Base-by-base conservation (phyloP, 2,113 vertebrate genomes). In the Nibea albiflora region DNA sequence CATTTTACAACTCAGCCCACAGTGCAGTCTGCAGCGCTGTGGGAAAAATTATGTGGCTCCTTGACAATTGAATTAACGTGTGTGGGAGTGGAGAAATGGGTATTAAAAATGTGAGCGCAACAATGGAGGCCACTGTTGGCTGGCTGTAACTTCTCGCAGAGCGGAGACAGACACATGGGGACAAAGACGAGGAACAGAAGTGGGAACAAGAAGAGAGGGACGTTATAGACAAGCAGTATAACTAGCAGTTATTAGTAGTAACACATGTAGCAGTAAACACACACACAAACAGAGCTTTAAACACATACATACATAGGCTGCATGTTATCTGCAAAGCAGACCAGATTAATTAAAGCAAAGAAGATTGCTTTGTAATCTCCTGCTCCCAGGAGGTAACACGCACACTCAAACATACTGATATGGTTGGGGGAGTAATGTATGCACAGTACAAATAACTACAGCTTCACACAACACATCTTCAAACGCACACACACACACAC, bases 61-160 rank as follows among this genome's bases (percentile, higher is more conserved):
- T 5, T 31, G 65, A 89, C 81, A 85, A 90, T 76, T 90, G 80
- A 85, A 89, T 93, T 87, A 85, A 85, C 67, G 87, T 70, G 80
- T 88, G 83, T 78, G 85, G 80, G 83, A 73, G 83, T 78, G 61
- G 56, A 88, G 72, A 80, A 86, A 83, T 68, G 72, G 53, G 62
- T 76, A 69, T 68, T 83, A 80, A 85, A 88, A 89, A 88, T 84
- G 77, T 76, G 84, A 81, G 62, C 15, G 63, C 60, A 76, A 90
- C 82, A 90, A 85, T 84, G 65, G 68, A 60, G 54, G 76, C 82
- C 71, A 85, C 60, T 87, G 89, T 88, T 75, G 54, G 16, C 69
- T 66, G 46, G 24, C 75, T 72, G 19, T 50, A 64, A 63, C 56
- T 68, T 76, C 22, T 8, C 50, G 69, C 20, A 44, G 74, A 68